Conservation (phyloP, 2,797 vertebrate species). For the Myotis myotis region DNA sequence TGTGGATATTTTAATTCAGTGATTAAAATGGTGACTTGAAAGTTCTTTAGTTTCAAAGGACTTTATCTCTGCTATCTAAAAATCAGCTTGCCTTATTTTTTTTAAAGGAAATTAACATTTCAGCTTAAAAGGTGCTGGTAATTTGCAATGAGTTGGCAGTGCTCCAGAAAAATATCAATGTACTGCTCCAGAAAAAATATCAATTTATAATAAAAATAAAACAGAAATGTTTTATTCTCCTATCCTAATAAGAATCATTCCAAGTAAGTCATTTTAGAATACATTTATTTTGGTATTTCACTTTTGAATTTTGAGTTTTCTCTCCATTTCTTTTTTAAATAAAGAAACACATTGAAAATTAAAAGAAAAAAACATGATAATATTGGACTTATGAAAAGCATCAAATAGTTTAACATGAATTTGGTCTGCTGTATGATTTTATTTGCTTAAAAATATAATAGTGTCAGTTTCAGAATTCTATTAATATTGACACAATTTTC, state of each 20-base stretch:
- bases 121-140: background rate
- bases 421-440: background rate
- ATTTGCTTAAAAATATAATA: background rate
- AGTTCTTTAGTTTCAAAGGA: background rate
- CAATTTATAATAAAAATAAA: slow-evolving; percentile 17
- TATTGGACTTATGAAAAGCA: background rate
- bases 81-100: background rate
- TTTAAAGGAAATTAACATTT: background rate
- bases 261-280: background rate
- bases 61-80: background rate
- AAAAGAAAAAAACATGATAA: background rate
- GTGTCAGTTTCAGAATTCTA: background rate
- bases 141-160: background rate
- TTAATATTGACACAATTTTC: background rate
- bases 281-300: background rate
- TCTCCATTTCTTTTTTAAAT: background rate
- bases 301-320: background rate
- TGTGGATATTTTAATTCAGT: background rate
- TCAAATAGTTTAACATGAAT: background rate
- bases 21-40: slow-evolving; percentile 28
- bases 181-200: background rate
- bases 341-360: background rate
- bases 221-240: background rate
- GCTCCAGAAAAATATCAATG: background rate
- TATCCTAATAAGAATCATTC: background rate